Percentiles rank a stretch among this genome's conserved stretches.
phyloP scores from a whole-genome alignment of 2,113 vertebrate genomes.

The Melanocharis versteri region DNA sequence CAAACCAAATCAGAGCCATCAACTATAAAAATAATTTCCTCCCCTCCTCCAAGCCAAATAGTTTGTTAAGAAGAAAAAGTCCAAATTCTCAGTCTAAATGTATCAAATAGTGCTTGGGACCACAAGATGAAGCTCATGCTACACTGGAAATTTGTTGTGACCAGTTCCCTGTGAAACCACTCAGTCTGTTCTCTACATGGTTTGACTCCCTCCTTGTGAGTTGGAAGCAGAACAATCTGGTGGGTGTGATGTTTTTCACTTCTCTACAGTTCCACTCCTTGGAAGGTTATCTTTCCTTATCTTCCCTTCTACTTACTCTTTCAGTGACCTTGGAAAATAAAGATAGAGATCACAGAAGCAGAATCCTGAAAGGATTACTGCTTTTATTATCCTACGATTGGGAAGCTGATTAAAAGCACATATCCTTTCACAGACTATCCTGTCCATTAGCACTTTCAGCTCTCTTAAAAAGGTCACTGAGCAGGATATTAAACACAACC shows the following conservation, averaged over 20 bases:
- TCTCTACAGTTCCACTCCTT: background rate
- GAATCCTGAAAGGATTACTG: background rate
- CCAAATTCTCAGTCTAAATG: background rate
- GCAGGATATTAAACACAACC: background rate
- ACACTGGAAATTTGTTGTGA: background rate
- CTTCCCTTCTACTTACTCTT: background rate
- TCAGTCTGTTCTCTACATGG: background rate
- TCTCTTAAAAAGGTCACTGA: background rate
- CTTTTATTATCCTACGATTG: background rate
- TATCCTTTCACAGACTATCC: background rate
- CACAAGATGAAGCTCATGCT: background rate
- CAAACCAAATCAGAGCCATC: background rate
- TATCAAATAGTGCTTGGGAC: background rate
- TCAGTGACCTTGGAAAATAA: background rate
- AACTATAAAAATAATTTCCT: background rate
- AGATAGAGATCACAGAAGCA: background rate
- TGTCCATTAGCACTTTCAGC: background rate
- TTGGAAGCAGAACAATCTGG: background rate
- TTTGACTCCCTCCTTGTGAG: background rate
- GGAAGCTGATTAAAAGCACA: background rate
- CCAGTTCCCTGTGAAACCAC: background rate
- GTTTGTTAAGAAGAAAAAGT: background rate
- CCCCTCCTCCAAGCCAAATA: background rate
- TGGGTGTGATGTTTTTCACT: background rate
- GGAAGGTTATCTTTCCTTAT: background rate